Conservation (phyloP, 1,140 invertebrate genomes). For the Triops cancriformis region DNA sequence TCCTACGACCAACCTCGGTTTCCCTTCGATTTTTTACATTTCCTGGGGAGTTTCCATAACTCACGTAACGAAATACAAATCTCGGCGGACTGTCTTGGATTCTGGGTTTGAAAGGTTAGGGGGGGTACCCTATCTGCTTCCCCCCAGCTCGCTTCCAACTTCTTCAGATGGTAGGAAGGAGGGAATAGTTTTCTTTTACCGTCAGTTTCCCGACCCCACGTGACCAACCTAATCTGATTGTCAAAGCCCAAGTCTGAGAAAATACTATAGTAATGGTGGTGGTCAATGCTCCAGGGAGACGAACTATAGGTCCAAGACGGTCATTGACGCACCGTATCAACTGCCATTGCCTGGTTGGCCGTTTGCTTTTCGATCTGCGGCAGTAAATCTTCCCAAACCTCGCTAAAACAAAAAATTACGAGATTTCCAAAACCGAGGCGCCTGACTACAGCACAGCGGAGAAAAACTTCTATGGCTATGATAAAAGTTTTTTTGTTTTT, state of each 20-base stretch:
- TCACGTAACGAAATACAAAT: background rate
- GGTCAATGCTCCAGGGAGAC: background rate
- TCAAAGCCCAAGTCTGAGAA: slow-evolving; percentile 8
- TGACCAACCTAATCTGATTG: slow-evolving; percentile 6
- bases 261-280: slow-evolving; percentile 14
- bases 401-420: background rate
- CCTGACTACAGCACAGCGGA: background rate
- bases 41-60: background rate
- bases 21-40: no score
- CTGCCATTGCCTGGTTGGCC: background rate
- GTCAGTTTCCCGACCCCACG: background rate
- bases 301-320: slow-evolving; percentile 8
- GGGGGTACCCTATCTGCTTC: background rate
- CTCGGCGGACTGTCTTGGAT: background rate
- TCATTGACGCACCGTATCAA: slow-evolving; percentile 10
- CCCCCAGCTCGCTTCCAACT: background rate
- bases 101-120: background rate
- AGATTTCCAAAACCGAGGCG: background rate
- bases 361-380: background rate
- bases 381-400: background rate
- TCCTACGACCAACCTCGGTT: no score
- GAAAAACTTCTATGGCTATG: background rate
- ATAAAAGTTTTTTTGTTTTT: background rate
- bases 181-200: background rate
- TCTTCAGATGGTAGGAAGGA: no score